Evolutionary conservation across 2,888 invertebrate genomes (phyloP).

Genomic region (Cordylochernes scorpioides): DNA sequence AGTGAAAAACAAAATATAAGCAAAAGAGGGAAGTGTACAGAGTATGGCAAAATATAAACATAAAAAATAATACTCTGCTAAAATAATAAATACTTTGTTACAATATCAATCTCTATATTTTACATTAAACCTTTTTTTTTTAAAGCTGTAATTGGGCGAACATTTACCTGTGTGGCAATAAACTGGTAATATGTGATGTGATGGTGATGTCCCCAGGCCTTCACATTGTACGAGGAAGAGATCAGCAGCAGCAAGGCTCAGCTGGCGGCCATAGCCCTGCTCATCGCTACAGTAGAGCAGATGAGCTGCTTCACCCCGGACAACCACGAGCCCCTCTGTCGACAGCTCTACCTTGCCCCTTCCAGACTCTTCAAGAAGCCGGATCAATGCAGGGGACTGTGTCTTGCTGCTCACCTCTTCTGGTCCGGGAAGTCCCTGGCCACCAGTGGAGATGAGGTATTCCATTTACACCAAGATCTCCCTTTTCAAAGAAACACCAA

Average conservation of each 20-base stretch:
- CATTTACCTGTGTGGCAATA: no score
- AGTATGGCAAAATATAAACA: no score
- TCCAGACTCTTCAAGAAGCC: conserved; percentile 88
- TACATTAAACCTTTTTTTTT: no score
- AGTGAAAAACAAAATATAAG: no score
- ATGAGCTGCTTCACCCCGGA: conserved; percentile 84
- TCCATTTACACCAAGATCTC: no score
- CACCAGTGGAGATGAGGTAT: conserved; percentile 17
- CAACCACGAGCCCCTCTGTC: conserved; percentile 81
- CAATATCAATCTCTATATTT: no score
- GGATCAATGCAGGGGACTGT: conserved; percentile 85
- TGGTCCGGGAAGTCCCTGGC: conserved; percentile 45
- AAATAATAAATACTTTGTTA: no score
- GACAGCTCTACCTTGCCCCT: conserved; percentile 82
- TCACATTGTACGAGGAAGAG: conserved; percentile 91
- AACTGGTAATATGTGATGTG: no score
- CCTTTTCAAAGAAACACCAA: no score
- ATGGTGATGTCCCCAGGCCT: conserved; percentile 38
- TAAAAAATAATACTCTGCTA: no score
- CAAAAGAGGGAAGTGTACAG: no score
- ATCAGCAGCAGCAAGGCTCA: conserved; percentile 92
- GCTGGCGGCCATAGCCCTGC: conserved; percentile 73
- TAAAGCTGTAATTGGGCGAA: no score
- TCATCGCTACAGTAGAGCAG: conserved; percentile 81
- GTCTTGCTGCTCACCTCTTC: conserved; percentile 77